A percentile compares a stretch with the other conserved stretches of the same genome.
These are phyloP conservation scores for Dendrocincla tyrannina DNA, from an alignment of 2,797 vertebrate species.

Conservation along the genomic window DNA sequence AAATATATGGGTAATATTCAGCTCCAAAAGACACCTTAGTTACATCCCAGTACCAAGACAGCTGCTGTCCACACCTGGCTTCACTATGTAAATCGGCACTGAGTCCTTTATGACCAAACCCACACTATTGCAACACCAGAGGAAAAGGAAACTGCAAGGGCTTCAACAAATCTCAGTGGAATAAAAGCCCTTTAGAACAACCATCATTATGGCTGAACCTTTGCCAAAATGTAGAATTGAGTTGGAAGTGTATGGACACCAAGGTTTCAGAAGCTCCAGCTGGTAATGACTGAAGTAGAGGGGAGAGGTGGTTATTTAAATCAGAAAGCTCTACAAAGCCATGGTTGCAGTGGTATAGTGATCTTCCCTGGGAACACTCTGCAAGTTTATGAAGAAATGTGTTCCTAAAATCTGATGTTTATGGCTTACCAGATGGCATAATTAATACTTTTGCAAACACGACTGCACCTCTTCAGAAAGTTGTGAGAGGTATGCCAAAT, in stretches of 20 bases:
- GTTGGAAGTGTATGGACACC: not conserved
- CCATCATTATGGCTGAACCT: not conserved
- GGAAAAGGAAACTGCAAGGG: not conserved
- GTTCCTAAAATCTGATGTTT: not conserved
- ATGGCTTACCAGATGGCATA: not conserved
- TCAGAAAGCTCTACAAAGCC: not conserved
- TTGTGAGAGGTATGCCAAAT: not conserved
- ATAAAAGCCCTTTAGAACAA: not conserved
- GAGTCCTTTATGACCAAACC: not conserved
- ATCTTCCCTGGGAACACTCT: not conserved
- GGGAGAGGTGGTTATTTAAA: not conserved
- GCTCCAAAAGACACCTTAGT: not conserved
- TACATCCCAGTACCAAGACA: not conserved
- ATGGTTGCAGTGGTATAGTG: not conserved
- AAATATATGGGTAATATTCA: not conserved
- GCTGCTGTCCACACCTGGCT: not conserved
- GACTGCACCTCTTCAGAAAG: slow-evolving; percentile 12
- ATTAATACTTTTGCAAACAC: not conserved
- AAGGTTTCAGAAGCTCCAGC: not conserved
- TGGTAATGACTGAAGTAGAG: not conserved
- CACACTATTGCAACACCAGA: not conserved
- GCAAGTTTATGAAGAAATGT: not conserved
- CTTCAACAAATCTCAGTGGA: not conserved
- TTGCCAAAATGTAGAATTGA: not conserved
- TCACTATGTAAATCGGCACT: not conserved